These are phyloP conservation scores for Melanotaenia parkinsoni DNA, from an alignment of 2,797 vertebrate genomes.

Conservation along the genomic window DNA sequence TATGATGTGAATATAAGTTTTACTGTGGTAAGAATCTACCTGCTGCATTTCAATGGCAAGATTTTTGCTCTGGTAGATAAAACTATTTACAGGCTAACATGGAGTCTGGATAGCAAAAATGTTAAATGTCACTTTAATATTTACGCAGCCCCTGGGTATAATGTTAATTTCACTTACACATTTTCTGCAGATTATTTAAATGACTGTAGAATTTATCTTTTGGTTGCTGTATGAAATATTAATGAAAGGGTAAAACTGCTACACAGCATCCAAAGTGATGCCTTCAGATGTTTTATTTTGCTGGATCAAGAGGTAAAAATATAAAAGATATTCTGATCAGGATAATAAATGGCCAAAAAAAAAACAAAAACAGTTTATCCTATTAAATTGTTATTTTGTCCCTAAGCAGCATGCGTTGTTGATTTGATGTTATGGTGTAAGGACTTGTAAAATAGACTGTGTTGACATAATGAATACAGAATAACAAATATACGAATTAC, in stretches of 20 bases:
- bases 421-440: not conserved
- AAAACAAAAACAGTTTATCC: not conserved
- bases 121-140: not conserved
- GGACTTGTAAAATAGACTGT: conserved; percentile 23
- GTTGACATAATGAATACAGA: conserved; percentile 16
- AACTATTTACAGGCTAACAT: not conserved
- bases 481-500: not conserved
- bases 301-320: not conserved
- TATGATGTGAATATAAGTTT: not conserved
- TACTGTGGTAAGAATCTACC: not conserved
- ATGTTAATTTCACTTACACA: not conserved
- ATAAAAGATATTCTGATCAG: not conserved
- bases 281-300: not conserved
- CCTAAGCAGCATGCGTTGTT: not conserved
- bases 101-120: not conserved
- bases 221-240: not conserved
- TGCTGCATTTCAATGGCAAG: not conserved
- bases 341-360: not conserved
- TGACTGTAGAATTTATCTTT: not conserved
- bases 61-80: not conserved
- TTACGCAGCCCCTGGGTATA: not conserved
- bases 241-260: not conserved
- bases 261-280: not conserved
- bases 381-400: not conserved
- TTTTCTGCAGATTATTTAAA: not conserved